Conservation (phyloP, 2,797 vertebrate genomes). For the Urosaurus nigricauda region DNA sequence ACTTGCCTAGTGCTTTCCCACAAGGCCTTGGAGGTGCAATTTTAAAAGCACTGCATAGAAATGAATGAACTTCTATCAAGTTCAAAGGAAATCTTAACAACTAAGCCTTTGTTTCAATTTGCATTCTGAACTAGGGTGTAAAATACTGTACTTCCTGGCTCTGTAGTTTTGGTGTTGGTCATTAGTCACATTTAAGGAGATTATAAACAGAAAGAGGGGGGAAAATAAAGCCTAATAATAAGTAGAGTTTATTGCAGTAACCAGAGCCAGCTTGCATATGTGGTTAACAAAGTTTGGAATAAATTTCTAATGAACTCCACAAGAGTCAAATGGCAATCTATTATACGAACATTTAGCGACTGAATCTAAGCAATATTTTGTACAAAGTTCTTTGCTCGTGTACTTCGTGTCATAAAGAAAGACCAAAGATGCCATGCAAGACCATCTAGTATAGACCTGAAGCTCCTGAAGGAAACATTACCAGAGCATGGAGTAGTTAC, state of each 20-base stretch:
- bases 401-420: neutral
- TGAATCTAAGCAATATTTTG: neutral
- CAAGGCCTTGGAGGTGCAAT: neutral
- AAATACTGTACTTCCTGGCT: conserved; percentile 37
- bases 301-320: neutral
- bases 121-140: neutral
- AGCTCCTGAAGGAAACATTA: neutral
- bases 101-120: conserved; percentile 31
- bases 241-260: neutral
- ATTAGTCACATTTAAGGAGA: conserved; percentile 1
- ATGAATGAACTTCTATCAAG: neutral
- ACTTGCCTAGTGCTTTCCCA: neutral
- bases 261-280: neutral
- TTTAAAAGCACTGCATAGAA: neutral
- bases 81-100: conserved; percentile 21
- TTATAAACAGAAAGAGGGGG: neutral
- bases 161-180: neutral
- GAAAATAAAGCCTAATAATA: neutral
- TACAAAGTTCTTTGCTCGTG: neutral
- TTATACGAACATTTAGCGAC: neutral
- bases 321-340: neutral
- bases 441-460: neutral
- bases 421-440: neutral
- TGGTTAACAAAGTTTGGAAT: neutral
- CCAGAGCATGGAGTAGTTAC: neutral